Base-by-base conservation (phyloP, 2,797 vertebrate species). In the Lacerta viridis region DNA sequence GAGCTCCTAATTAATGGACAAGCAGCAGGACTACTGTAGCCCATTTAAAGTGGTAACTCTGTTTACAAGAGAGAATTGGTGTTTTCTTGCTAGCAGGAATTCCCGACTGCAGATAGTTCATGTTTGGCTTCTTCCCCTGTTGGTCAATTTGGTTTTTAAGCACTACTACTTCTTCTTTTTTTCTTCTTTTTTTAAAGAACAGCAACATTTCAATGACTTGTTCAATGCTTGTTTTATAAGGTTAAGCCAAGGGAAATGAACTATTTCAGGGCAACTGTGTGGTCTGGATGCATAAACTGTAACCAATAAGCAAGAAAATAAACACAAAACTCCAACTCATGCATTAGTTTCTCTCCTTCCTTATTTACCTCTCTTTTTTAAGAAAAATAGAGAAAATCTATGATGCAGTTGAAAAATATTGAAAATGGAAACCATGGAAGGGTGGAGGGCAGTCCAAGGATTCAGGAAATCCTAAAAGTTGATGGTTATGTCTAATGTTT, bases 91-190 rank as follows among this genome's bases (percentile, higher is more conserved):
- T 71, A 33, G 20, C 78, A 82, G 78, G 78, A 78, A 72, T 85
- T 85, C 87, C 83, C 5, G 20, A 82, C 61, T 72, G 81, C 66
- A 77, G 83, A 87, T 36, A 69, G 11, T 88, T 80, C 7, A 5
- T 61, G 29, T 89, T 89, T 82, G 84, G 88, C 61, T 41, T 72
- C 71, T 77, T 77, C 36, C 84, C 61, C 33, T 76, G 33, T 75
- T 89, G 50, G 78, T 82, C 84, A 89, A 76, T 86, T 86, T 89
- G 78, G 25, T 81, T 81, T 75, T 78, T 81, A 81, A 89, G 81
- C 69, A 75, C 20, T 68, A 7, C 11, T 84, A 15, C 50, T 55
- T 43, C 6, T 43, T 33, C 33, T 33, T 33, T 39, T 39, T 39
- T 41, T 43, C 41, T 43, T 43, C 41, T 43, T 43, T 55, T 74